These are phyloP conservation scores for Brevimyrus niger DNA, from an alignment of 2,113 vertebrate genomes.

Conservation along the genomic window DNA sequence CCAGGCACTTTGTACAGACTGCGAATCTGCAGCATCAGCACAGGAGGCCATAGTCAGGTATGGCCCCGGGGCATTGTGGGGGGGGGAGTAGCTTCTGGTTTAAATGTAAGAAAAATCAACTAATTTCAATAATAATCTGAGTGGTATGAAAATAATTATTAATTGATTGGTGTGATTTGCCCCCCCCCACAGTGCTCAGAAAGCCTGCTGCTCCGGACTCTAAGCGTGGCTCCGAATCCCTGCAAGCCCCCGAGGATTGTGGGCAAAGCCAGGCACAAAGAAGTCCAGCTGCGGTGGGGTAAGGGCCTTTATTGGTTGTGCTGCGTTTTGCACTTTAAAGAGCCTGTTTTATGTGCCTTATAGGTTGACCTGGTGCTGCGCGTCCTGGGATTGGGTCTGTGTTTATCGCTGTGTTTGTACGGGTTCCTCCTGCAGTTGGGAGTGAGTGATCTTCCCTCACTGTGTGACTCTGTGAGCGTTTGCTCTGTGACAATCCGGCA, in stretches of 20 bases:
- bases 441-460: not conserved
- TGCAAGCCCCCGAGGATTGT: constrained; percentile 76
- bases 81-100: not conserved
- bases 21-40: constrained; percentile 87
- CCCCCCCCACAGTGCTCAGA: constrained; percentile 68
- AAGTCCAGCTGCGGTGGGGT: constrained; percentile 93
- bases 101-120: not conserved
- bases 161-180: not conserved
- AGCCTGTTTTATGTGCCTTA: not conserved
- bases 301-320: constrained; percentile 31
- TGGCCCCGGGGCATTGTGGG: not conserved
- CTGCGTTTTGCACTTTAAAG: not conserved
- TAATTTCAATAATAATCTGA: not conserved
- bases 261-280: constrained; percentile 91
- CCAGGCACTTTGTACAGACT: constrained; percentile 85
- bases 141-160: not conserved
- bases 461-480: not conserved
- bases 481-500: not conserved
- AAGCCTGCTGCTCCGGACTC: constrained; percentile 77
- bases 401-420: not conserved
- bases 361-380: not conserved
- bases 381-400: not conserved
- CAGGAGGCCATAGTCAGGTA: constrained; percentile 83
- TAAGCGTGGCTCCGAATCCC: constrained; percentile 77
- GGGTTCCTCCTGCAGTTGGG: not conserved